Evolutionary conservation across 1,140 invertebrate genomes (phyloP), one percentile per base, ranked within the genome.

Genomic region (Sitophilus oryzae): DNA sequence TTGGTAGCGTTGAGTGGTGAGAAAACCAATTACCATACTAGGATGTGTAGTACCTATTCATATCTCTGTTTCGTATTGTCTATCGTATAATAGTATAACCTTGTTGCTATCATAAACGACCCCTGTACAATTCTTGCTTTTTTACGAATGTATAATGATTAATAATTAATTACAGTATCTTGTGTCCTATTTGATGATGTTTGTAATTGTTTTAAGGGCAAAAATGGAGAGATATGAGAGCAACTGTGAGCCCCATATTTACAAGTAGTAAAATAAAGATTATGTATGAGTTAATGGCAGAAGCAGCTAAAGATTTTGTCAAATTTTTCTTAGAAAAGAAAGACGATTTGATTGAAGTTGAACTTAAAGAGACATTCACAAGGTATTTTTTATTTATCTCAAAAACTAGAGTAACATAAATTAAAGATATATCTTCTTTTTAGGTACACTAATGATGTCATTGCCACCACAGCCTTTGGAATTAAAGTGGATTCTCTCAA

Each of bases 251-350:
- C 43, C 71, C 74, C 8, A 64, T 70, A 11, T 76, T 75, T 43
- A 76, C 73, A 3, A 59, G 67, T 1, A 66, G 62, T 20, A 75
- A 72, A 62, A 71, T 76, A 65, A 72, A 67, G 38, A 56, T 59
- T 6, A 65, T 73, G 62, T 71, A 71, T 43, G 19, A 61, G 22
- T 50, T 74, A 16, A 64, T 72, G 21, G 47, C 47, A 9, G 64
- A 71, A 2, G 67, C 64, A 47, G 62, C 68, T 0, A 44, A 63
- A 42, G 56, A 66, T 10, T 71, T 68, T 48, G 52, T 60, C 8
- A 37, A 66, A 9, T 61, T 70, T 55, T 68, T 69, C 25, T 4
- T 49, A 1, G 60, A 69, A 19, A 56, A 68, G 55, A 2, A 14
- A 25, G 45, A 64, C 11, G 45, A 55, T 0, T 60, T 64, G 19